phyloP scores from a whole-genome alignment of 2,797 vertebrate genomes.

The Rousettus madagascariensis region DNA sequence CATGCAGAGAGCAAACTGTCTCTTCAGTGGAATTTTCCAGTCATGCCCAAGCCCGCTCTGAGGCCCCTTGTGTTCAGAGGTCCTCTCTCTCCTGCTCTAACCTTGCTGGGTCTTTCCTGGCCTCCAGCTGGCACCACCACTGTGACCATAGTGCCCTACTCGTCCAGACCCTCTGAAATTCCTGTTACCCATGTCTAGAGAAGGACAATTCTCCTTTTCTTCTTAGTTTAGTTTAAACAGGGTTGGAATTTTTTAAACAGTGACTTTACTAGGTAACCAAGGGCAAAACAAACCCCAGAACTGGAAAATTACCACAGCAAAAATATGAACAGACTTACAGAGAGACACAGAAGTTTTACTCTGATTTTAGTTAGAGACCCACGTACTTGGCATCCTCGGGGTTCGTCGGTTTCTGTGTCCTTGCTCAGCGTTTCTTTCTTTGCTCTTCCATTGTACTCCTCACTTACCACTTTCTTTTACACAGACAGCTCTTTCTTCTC shows the following conservation, averaged over 20 bases:
- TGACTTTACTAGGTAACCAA: slow-evolving; percentile 64
- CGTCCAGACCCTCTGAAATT: slow-evolving; percentile 24
- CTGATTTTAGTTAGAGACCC: not conserved
- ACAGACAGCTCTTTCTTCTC: not conserved
- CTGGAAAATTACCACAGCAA: slow-evolving; percentile 68
- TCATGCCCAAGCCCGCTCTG: not conserved
- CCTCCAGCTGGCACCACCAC: not conserved
- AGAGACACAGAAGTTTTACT: not conserved
- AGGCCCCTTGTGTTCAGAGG: slow-evolving; percentile 31
- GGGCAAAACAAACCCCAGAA: slow-evolving; percentile 49
- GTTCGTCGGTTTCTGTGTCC: not conserved
- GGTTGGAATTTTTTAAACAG: slow-evolving; percentile 57
- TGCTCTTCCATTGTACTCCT: not conserved
- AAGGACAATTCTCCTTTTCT: slow-evolving; percentile 60
- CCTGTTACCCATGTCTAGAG: slow-evolving; percentile 4
- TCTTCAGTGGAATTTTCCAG: slow-evolving; percentile 58
- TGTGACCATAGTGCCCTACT: not conserved
- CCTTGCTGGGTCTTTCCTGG: not conserved
- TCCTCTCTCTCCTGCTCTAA: not conserved
- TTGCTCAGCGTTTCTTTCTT: not conserved
- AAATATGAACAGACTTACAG: slow-evolving; percentile 27
- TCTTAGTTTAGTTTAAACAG: slow-evolving; percentile 51
- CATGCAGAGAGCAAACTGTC: not conserved
- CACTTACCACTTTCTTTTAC: not conserved
- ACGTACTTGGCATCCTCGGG: not conserved